phyloP scores from a whole-genome alignment of 2,797 vertebrate species.

The Halcyon leucocephala region DNA sequence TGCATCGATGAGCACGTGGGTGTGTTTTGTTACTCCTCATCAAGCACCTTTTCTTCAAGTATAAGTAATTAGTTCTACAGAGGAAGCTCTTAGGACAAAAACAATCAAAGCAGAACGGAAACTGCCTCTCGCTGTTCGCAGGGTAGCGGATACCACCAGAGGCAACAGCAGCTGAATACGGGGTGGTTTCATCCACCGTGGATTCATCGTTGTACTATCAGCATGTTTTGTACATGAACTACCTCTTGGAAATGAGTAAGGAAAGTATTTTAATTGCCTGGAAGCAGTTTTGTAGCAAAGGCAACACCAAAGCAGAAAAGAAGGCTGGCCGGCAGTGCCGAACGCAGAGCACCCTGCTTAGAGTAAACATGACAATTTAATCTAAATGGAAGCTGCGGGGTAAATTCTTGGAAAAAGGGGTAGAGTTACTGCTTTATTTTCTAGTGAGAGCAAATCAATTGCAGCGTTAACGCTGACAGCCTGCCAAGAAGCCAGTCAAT shows the following conservation, averaged over 20 bases:
- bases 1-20: accelerated
- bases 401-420: neutral
- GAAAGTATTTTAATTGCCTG: neutral
- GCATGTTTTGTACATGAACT: neutral
- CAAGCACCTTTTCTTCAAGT: neutral
- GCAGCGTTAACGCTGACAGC: neutral
- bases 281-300: neutral
- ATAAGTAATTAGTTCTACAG: neutral
- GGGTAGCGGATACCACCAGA: accelerated
- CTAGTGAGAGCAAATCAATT: neutral
- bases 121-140: neutral
- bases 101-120: neutral
- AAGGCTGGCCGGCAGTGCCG: neutral
- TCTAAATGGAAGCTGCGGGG: neutral
- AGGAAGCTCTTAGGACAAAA: neutral
- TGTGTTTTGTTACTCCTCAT: neutral
- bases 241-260: neutral
- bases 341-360: accelerated
- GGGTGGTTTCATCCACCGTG: neutral
- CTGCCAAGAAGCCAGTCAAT: constrained; percentile 3
- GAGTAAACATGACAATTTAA: neutral
- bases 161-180: neutral
- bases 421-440: neutral
- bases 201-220: neutral
- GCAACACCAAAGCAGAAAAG: neutral